Evolutionary conservation across 2,797 vertebrate species (phyloP).

Genomic region (Channallabes apus): DNA sequence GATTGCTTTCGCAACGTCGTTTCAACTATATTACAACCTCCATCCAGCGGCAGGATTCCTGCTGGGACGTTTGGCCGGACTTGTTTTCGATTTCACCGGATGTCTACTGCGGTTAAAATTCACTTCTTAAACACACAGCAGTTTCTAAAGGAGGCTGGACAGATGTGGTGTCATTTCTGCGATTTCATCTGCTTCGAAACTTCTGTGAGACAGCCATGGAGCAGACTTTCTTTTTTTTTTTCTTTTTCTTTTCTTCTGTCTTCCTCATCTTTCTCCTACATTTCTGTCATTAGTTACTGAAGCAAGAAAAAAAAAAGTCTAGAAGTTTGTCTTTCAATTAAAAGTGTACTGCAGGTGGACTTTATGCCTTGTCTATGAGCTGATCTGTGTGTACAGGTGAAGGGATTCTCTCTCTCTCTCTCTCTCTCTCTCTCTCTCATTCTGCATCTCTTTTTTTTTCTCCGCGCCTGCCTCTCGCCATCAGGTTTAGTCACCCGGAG

Average conservation of each 20-base stretch:
- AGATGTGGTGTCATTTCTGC: background rate
- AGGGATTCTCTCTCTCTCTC: background rate
- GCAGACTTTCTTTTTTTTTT: background rate
- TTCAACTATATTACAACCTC: too few species aligned
- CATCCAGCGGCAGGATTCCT: too few species aligned
- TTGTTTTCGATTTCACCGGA: background rate
- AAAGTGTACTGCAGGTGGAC: background rate
- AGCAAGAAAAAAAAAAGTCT: background rate
- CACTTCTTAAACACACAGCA: background rate
- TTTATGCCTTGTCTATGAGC: background rate
- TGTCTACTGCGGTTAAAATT: background rate
- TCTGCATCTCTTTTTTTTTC: conserved; percentile 17
- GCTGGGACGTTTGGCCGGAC: background rate
- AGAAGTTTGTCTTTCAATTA: background rate
- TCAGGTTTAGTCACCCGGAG: conserved; percentile 22
- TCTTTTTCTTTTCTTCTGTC: too few species aligned
- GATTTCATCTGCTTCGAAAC: background rate
- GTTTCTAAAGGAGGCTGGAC: background rate
- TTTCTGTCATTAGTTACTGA: conserved; percentile 6
- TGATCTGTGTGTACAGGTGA: conserved; percentile 2
- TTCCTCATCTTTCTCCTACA: background rate
- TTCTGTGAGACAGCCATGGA: background rate
- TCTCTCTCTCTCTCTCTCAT: conserved; percentile 6
- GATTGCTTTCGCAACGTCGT: background rate
- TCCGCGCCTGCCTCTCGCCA: conserved; percentile 17